Evolutionary conservation across 2,797 vertebrate species (phyloP), one percentile per base, ranked within the genome.

Genomic region (Buphagus erythrorhynchus): DNA sequence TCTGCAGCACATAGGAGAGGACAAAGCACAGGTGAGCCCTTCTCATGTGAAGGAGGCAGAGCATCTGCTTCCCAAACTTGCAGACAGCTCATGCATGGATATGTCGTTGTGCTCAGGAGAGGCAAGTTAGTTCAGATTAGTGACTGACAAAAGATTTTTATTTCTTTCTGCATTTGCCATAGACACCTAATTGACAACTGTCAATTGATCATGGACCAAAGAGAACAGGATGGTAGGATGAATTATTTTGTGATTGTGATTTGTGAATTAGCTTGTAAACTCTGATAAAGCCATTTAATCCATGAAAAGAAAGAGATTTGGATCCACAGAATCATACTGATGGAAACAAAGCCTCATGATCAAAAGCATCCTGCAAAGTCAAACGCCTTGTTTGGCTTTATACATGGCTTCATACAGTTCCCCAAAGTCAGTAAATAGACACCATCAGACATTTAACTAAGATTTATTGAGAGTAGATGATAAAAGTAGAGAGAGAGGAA

Each of bases 91-190:
- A 20, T 33, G 11, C 9, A 5, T 18, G 31, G n/a, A 19, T 66
- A 28, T 66, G 18, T 33, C 1, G 0, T 31, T 76, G 33, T 0
- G 1, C 43, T 20, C 38, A 28, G 22, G 9, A 33, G 26, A 87
- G 51, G 26, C 18, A 54, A 2, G 8, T 63, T 57, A 52, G 9
- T 20, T 65, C 16, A 45, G 18, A 45, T 25, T 24, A 43, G 20
- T 31, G 16, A 31, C 35, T 49, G 45, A 31, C 20, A 38, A 24
- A 83, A 65, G n/a, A 11, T 11, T 71, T 90, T 86, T 26, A 42
- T 6, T 88, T 49, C n/a, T 62, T 55, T 73, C n/a, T 57, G 6
- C 19, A 5, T 68, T 69, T 57, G 6, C 20, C 35, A 9, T 29
- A 61, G 22, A 54, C 11, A 62, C 28, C 3, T 36, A 36, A n/a